phyloP scores from a whole-genome alignment of 1,140 invertebrate genomes.

The Eumaeus atala region DNA sequence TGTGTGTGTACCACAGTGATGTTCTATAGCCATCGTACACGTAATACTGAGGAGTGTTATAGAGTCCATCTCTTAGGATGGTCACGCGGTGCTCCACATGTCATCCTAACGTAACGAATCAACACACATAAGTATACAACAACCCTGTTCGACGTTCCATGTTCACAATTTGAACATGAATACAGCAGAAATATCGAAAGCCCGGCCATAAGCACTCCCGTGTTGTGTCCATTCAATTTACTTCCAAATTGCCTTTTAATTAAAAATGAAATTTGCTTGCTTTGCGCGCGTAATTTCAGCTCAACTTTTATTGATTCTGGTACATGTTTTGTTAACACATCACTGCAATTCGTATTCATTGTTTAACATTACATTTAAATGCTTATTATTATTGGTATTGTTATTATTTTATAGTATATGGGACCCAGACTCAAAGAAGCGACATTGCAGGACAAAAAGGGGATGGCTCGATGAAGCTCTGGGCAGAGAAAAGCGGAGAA shows the following conservation, averaged over 20 bases:
- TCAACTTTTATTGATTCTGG: conserved; percentile 8
- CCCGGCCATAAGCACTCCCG: conserved; percentile 6
- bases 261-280: conserved; percentile 12
- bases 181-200: conserved; percentile 14
- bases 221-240: conserved; percentile 10
- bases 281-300: not conserved
- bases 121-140: too few species aligned
- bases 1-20: too few species aligned
- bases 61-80: too few species aligned
- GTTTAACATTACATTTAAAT: too few species aligned
- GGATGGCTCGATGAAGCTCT: too few species aligned
- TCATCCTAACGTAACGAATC: not conserved
- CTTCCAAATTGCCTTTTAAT: conserved; percentile 1
- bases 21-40: too few species aligned
- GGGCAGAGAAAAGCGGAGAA: too few species aligned
- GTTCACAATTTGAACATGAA: conserved; percentile 15
- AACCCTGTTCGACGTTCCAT: conserved; percentile 2
- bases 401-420: not conserved
- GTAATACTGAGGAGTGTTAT: too few species aligned
- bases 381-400: not conserved
- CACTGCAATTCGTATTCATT: not conserved
- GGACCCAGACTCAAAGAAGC: not conserved
- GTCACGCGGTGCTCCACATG: too few species aligned
- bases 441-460: too few species aligned
- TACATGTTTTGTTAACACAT: not conserved